Evolutionary conservation across 2,113 vertebrate genomes (phyloP), one percentile per base, ranked within the genome.

Genomic region (Tretioscincus oriximinensis): DNA sequence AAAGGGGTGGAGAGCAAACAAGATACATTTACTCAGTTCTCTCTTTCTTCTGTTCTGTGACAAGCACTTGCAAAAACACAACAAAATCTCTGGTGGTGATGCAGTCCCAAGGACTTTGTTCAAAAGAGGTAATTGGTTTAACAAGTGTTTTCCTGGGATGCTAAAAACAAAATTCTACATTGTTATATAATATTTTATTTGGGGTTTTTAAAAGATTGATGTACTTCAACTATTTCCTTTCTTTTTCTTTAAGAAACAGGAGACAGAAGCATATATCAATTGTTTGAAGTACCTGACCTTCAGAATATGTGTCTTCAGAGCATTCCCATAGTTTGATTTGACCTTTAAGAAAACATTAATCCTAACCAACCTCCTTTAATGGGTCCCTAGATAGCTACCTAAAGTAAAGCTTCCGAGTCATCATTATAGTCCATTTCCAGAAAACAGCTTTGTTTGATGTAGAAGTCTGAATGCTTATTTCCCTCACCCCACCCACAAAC

Each of bases 321-420:
- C 7, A 75, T 88, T 22, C 11, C 73, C 1, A 41, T n/a, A 9
- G 0, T 74, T 84, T 24, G 28, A 18, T 28, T 58, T 83, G 76
- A 81, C 54, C 74, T 86, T 88, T 85, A 76, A 66, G 85, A 84
- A 47, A n/a, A 65, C 12, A 26, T 84, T 58, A 77, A 26, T 10
- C 78, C 47, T n/a, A 79, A 71, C 76, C 9, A 0, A 0, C 51
- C 26, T 83, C 54, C 75, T 84, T 41, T 58, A 68, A 29, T 73
- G 76, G 41, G 70, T 77, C 80, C 80, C 49, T 70, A 22, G 66
- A 47, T n/a, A 64, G 2, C 5, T 83, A 24, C 29, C 85, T 69
- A 76, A 31, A 80, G 64, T 26, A 68, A 82, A 49, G 21, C 73
- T 72, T 80, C 68, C 69, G 49, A 72, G 69, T 45, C 24, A 75